Percentiles rank a stretch among this genome's conserved stretches.
Evolutionary conservation across 1,140 invertebrate genomes (phyloP).

Genomic region (Ctenoplectra terminalis): DNA sequence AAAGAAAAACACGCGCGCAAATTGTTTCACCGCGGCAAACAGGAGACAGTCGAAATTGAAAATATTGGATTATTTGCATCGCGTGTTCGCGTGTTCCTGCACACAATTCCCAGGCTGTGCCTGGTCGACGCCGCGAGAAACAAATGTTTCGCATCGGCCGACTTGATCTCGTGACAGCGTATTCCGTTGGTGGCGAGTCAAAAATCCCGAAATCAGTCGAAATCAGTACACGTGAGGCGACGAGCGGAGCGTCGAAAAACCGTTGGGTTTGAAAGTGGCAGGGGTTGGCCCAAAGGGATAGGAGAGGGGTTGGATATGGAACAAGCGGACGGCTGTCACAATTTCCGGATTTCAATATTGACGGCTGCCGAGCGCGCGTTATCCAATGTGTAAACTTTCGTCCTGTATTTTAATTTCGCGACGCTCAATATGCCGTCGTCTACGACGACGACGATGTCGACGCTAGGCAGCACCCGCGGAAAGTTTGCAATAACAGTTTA

Average conservation of each 20-base stretch:
- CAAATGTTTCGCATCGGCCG: constrained; percentile 51
- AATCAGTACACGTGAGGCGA: constrained; percentile 10
- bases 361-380: constrained; percentile 68
- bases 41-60: constrained; percentile 36
- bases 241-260: not conserved
- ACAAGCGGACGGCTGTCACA: constrained; percentile 63
- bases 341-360: constrained; percentile 76
- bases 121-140: constrained; percentile 31
- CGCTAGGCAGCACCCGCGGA: constrained; percentile 53
- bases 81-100: not conserved
- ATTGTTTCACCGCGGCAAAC: constrained; percentile 29
- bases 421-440: constrained; percentile 72
- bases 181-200: constrained; percentile 28
- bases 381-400: constrained; percentile 79
- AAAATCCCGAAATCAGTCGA: constrained; percentile 60
- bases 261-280: not conserved
- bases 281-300: not conserved
- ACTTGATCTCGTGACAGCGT: constrained; percentile 56
- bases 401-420: constrained; percentile 78
- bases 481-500: constrained; percentile 79
- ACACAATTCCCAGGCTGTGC: not conserved
- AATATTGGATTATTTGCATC: constrained; percentile 45
- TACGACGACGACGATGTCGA: constrained; percentile 15
- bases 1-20: not conserved
- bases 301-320: not conserved